Conservation (phyloP, 2,113 vertebrate species). For the Colius striatus region DNA sequence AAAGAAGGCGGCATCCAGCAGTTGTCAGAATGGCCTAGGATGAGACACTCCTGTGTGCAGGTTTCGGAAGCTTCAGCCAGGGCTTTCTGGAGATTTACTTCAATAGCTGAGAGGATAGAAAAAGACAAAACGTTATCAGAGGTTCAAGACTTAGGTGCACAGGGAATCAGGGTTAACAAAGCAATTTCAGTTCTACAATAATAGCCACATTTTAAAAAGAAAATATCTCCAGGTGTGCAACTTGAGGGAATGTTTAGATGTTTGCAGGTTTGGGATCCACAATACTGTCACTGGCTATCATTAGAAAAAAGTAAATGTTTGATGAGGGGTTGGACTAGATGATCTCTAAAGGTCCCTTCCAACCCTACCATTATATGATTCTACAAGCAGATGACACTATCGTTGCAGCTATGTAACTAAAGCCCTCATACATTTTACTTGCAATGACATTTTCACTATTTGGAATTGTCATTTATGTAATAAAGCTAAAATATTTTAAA, state of each 20-base stretch:
- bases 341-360: too few relatives aligned
- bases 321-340: neutral
- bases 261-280: neutral
- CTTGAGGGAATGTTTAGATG: neutral
- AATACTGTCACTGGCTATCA: neutral
- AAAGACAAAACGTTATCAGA: slow-evolving; percentile 27
- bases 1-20: slow-evolving; percentile 96
- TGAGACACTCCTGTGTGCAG: slow-evolving; percentile 96
- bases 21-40: slow-evolving; percentile 96
- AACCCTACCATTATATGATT: too few relatives aligned
- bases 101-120: slow-evolving; percentile 81
- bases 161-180: neutral
- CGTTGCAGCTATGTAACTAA: neutral
- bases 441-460: neutral
- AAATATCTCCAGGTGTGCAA: neutral
- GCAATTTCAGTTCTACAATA: rapidly evolving
- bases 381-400: too few relatives aligned
- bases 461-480: neutral
- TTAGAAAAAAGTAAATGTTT: neutral
- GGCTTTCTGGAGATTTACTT: slow-evolving; percentile 93
- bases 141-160: rapidly evolving
- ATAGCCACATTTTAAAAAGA: rapidly evolving
- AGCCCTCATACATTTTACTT: rapidly evolving
- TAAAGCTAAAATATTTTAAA: neutral
- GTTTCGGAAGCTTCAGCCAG: slow-evolving; percentile 93